Evolutionary conservation across 2,797 vertebrate genomes (phyloP), one percentile per base, ranked within the genome.

Genomic region (Pangasius sanitwongsei): DNA sequence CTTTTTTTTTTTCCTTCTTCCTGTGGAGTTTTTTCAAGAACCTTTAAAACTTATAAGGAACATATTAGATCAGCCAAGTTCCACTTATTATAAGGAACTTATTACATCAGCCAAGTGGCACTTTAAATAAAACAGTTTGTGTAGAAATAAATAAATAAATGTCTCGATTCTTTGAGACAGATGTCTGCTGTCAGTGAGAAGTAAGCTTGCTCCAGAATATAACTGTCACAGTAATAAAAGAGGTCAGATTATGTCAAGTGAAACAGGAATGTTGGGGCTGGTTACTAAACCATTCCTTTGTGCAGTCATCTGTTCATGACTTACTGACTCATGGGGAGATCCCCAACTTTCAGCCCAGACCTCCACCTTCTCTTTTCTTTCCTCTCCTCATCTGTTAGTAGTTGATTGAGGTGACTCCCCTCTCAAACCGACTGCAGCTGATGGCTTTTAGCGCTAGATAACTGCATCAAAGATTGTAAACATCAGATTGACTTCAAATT

Each of bases 361-460:
- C 18, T 82, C 34, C 34, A 16, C 57, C 23, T 63, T 83, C 25
- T 18, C 13, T 63, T 41, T 31, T 55, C 78, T 61, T 41, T 28
- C 15, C 86, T 81, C 12, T 28, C 15, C 86, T 81, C 12, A 48
- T 83, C 65, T 78, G 8, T 1, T 18, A 63, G 7, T 67, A 78
- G 61, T 61, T 41, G 18, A 25, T 69, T n/a, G 78, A 34, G 61
- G 50, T 31, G 31, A 25, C 18, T 55, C 61, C 23, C n/a, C 20
- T 37, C 65, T 34, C 48, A 55, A 65, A 69, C 63, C 11, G 61
- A 87, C 53, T 75, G 72, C n/a, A 74, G 28, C 83, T n/a, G 31
- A 75, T 81, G 44, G 74, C 74, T 37, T 57, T 87, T 37, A 20
- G 69, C 88, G 59, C n/a, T 1, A 77, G 61, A 84, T 20, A 55